Conservation (phyloP, 1,140 invertebrate species). For the Mactra quadrangularis region DNA sequence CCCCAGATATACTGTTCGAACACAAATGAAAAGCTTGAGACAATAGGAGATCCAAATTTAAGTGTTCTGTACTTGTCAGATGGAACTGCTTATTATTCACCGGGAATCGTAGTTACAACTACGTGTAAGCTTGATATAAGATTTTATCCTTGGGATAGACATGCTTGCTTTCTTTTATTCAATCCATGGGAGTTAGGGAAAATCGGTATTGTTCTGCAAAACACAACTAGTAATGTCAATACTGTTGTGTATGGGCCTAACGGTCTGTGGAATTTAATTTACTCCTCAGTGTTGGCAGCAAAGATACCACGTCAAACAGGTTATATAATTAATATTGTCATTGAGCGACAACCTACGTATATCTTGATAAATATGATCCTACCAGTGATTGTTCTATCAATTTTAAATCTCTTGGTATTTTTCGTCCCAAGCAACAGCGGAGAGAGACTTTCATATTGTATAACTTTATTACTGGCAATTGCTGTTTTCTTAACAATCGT, state of each 20-base stretch:
- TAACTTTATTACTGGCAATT: conserved; percentile 32
- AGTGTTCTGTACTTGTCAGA: too few relatives aligned
- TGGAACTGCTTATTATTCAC: not conserved
- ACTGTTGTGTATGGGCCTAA: not conserved
- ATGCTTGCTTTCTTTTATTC: not conserved
- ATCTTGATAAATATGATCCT: conserved; percentile 30
- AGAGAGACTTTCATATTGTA: conserved; percentile 29
- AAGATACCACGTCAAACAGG: too few relatives aligned
- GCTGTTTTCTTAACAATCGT: conserved; percentile 47
- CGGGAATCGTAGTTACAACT: not conserved
- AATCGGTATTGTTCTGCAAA: not conserved
- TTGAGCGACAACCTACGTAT: conserved; percentile 8
- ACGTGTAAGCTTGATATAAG: not conserved
- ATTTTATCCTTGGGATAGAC: not conserved
- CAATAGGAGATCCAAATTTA: not conserved
- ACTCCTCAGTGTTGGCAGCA: too few relatives aligned
- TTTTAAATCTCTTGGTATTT: conserved; percentile 20
- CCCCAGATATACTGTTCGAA: not conserved
- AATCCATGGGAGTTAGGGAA: not conserved
- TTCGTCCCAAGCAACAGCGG: conserved; percentile 14
- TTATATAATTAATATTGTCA: not conserved
- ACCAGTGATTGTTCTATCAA: conserved; percentile 1
- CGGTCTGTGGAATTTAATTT: not conserved
- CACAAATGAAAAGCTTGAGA: not conserved
- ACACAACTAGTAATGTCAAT: not conserved